Conservation (phyloP, 1,140 invertebrate species). For the Trichonephila clavata region DNA sequence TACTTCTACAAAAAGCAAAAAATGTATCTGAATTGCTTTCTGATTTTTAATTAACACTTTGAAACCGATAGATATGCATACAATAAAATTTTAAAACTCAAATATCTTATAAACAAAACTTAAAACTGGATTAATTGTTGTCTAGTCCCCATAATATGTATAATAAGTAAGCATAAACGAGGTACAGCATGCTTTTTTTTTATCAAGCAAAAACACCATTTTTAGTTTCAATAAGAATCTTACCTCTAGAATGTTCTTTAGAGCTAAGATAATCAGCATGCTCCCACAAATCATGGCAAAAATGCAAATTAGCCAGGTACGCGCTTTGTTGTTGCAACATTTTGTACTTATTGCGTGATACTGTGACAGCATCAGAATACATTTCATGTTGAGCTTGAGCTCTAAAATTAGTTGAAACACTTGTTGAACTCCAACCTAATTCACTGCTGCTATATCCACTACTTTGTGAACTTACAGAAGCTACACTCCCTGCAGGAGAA, state of each 20-base stretch:
- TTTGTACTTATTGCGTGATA: conserved; percentile 83
- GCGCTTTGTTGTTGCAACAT: conserved; percentile 87
- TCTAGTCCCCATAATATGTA: too few relatives aligned
- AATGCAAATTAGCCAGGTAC: conserved; percentile 85
- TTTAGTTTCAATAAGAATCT: conserved; percentile 58
- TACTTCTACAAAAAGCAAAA: too few relatives aligned
- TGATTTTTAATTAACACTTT: too few relatives aligned
- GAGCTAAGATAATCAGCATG: conserved; percentile 86
- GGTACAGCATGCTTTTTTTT: neutral
- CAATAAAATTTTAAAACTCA: too few relatives aligned
- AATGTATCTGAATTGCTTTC: too few relatives aligned
- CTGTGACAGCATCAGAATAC: conserved; percentile 79
- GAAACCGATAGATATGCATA: too few relatives aligned
- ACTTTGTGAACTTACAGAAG: conserved; percentile 88
- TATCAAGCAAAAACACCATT: neutral
- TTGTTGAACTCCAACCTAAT: conserved; percentile 69
- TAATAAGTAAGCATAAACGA: too few relatives aligned
- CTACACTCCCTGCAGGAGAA: conserved; percentile 90
- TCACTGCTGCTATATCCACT: conserved; percentile 87
- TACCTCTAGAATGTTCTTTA: conserved; percentile 87
- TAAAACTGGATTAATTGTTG: too few relatives aligned
- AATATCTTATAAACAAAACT: too few relatives aligned
- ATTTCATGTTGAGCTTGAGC: conserved; percentile 74
- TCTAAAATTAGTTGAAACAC: conserved; percentile 63
- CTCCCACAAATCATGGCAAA: conserved; percentile 90